These are phyloP conservation scores for Allobates femoralis DNA, from an alignment of 2,797 vertebrate species.

Conservation along the genomic window DNA sequence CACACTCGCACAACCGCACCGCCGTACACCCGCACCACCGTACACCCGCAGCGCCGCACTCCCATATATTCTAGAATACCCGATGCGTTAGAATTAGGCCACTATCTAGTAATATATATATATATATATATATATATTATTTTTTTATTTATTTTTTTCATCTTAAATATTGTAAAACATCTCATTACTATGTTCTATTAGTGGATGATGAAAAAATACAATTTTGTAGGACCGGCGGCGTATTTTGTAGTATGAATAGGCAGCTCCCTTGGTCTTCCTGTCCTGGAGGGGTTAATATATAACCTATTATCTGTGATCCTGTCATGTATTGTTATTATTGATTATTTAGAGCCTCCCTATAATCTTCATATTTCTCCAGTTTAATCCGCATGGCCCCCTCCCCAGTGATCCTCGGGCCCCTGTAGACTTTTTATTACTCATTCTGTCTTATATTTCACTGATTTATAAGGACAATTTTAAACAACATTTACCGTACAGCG, in stretches of 20 bases:
- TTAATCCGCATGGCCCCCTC: background rate
- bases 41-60: no score
- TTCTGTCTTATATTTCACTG: background rate
- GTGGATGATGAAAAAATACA: background rate
- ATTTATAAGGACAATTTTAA: slow-evolving; percentile 53
- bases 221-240: background rate
- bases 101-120: no score
- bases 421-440: background rate
- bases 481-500: slow-evolving; percentile 28
- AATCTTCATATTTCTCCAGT: slow-evolving; percentile 10
- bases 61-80: no score
- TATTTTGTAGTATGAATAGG: background rate
- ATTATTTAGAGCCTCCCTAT: background rate
- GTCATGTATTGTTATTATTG: background rate
- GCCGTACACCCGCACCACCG: no score
- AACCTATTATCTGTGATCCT: background rate
- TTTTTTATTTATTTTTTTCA: no score
- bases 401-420: background rate
- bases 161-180: background rate
- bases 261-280: background rate
- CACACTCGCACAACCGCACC: no score
- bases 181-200: background rate
- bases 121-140: no score
- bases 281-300: slow-evolving; percentile 1
- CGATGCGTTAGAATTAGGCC: no score